Conservation (phyloP, 2,888 invertebrate genomes). For the Drosophila lacicola region DNA sequence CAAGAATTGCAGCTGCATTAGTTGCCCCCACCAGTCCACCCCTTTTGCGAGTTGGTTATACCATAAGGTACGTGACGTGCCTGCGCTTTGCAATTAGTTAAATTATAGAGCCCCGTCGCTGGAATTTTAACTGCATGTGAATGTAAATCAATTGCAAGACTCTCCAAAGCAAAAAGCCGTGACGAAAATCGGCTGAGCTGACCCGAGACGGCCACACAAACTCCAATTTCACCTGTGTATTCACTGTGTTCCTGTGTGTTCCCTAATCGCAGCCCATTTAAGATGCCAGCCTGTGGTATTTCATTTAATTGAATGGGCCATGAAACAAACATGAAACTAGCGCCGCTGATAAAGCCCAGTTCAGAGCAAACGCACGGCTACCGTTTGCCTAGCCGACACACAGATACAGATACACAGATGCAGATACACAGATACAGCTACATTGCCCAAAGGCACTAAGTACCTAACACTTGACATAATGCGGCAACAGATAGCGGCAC, state of each 20-base stretch:
- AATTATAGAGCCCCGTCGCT: slow-evolving; percentile 64
- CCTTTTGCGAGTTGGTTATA: background rate
- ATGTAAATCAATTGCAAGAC: slow-evolving; percentile 63
- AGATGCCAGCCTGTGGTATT: slow-evolving; percentile 55
- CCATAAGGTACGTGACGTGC: slow-evolving; percentile 69
- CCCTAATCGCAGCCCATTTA: slow-evolving; percentile 62
- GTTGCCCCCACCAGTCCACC: slow-evolving; percentile 2
- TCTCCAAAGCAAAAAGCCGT: slow-evolving; percentile 31
- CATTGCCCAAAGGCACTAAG: slow-evolving; percentile 71
- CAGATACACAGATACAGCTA: slow-evolving; percentile 19
- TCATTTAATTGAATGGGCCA: slow-evolving; percentile 71
- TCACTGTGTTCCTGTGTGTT: slow-evolving; percentile 62
- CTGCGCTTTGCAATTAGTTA: slow-evolving; percentile 79
- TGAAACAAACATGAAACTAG: slow-evolving; percentile 60
- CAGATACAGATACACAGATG: slow-evolving; percentile 14
- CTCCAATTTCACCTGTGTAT: slow-evolving; percentile 32
- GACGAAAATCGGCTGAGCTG: slow-evolving; percentile 11
- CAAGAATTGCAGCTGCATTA: slow-evolving; percentile 75
- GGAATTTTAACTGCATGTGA: slow-evolving; percentile 71
- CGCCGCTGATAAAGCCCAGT: slow-evolving; percentile 59
- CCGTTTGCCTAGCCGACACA: slow-evolving; percentile 31
- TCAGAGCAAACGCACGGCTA: slow-evolving; percentile 37
- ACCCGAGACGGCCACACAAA: slow-evolving; percentile 38
- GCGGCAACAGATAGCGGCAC: slow-evolving; percentile 70
- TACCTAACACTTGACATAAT: slow-evolving; percentile 82